Percentiles rank a stretch among this genome's conserved stretches.
phyloP scores from a whole-genome alignment of 1,140 invertebrate species.

The Spodoptera frugiperda region DNA sequence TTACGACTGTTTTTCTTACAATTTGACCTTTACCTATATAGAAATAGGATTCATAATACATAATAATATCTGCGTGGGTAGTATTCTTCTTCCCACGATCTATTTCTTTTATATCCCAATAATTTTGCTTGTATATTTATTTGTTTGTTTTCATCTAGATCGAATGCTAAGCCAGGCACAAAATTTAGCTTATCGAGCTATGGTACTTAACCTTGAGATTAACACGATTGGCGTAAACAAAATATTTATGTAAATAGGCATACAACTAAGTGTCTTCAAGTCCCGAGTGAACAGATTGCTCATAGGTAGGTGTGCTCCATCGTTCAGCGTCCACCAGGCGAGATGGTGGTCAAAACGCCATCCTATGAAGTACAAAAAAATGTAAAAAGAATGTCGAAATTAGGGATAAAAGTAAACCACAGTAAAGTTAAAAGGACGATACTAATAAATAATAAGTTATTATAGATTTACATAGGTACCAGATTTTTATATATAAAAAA shows the following conservation, averaged over 20 bases:
- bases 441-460: too few relatives aligned
- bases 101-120: conserved; percentile 7
- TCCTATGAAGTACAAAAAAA: too few relatives aligned
- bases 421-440: too few relatives aligned
- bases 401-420: too few relatives aligned
- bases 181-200: not conserved
- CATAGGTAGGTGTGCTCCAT: too few relatives aligned
- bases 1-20: not conserved
- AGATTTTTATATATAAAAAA: too few relatives aligned
- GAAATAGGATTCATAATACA: conserved; percentile 1
- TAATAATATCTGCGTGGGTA: not conserved
- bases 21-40: conserved; percentile 7
- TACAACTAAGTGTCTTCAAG: too few relatives aligned
- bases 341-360: too few relatives aligned
- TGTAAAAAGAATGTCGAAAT: too few relatives aligned
- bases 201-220: not conserved
- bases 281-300: too few relatives aligned
- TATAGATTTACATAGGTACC: too few relatives aligned
- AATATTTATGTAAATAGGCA: not conserved
- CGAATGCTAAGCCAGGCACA: not conserved
- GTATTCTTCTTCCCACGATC: not conserved
- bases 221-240: not conserved
- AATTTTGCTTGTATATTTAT: conserved; percentile 28
- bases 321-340: too few relatives aligned
- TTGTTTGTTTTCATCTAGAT: conserved; percentile 25